A percentile compares a stretch with the other conserved stretches of the same genome.
phyloP scores from a whole-genome alignment of 2,888 invertebrate genomes.

The Agonopterix heracliana region DNA sequence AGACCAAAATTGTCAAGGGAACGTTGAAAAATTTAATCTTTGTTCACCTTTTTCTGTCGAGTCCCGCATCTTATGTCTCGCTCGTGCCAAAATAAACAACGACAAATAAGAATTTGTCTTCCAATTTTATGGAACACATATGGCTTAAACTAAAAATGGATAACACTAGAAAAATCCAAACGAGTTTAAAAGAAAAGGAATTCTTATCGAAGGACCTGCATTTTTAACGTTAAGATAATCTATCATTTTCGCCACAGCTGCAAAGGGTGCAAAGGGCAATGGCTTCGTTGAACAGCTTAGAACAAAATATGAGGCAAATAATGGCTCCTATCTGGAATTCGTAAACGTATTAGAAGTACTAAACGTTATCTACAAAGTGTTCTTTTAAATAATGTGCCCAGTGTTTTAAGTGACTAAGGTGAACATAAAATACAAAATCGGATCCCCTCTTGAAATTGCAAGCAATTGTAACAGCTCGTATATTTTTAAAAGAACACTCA shows the following conservation, averaged over 20 bases:
- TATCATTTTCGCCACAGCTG: too few species aligned
- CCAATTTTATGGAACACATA: constrained; percentile 25
- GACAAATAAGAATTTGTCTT: constrained; percentile 24
- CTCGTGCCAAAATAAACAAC: constrained; percentile 37
- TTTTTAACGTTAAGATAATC: neutral
- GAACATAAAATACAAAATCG: too few species aligned
- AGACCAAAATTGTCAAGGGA: neutral
- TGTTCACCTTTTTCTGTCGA: constrained; percentile 5
- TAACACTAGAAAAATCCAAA: too few species aligned
- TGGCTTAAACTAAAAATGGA: neutral
- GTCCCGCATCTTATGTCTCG: constrained; percentile 10
- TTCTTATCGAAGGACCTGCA: neutral
- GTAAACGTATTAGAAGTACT: constrained; percentile 1
- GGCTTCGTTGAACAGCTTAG: too few species aligned
- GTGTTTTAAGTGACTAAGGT: too few species aligned
- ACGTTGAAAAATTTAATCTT: neutral
- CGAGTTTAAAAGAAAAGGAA: neutral
- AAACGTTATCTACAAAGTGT: too few species aligned
- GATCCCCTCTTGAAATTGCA: neutral
- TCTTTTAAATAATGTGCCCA: too few species aligned
- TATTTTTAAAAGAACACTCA: constrained; percentile 16
- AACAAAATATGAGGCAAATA: too few species aligned
- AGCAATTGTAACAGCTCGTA: constrained; percentile 7
- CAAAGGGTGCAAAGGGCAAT: too few species aligned
- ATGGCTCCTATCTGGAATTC: too few species aligned